Evolutionary conservation across 2,113 vertebrate genomes (phyloP), one percentile per base, ranked within the genome.

Genomic region (Varanus komodoensis): DNA sequence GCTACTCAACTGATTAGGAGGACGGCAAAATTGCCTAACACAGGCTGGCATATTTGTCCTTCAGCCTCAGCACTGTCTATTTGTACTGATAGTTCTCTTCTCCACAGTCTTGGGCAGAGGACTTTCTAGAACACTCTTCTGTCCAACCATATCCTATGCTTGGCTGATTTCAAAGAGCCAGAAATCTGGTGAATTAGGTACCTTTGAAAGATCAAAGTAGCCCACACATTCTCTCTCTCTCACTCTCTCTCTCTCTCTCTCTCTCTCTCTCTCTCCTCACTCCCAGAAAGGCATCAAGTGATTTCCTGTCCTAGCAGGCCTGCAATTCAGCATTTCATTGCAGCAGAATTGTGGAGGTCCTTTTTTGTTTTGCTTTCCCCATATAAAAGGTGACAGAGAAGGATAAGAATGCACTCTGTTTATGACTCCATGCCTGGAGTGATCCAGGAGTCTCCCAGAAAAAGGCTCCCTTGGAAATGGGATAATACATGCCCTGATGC

Each of bases 401-500:
- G 73, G 50, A 52, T 79, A 91, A 2, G 89, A 0, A 89, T 90
- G 93, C 52, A 50, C 74, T 87, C 86, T 93, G 5, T 85, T 61
- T 71, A 67, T 73, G 86, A 32, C 48, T 89, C 87, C 38, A 77
- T 0, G 93, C 78, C 94, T 25, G 87, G 38, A 82, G 88, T 84
- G 92, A 87, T 88, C 87, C 0, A 0, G 84, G 44, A 71, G 89
- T 87, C 91, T 83, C 74, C 89, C 1, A 1, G 2, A 88, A 38
- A 9, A 38, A 9, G 32, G 8, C 27, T 84, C 91, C 90, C 84
- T 84, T 17, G 0, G 91, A 85, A 17, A 69, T 8, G 84, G 93
- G 93, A 93, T 52, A 91, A 93, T 69, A 89, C 85, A 0, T 1
- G 9, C 67, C 91, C 94, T n/a, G 90, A 90, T 68, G 92, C 91